A percentile compares a stretch with the other conserved stretches of the same genome.
These are phyloP conservation scores for Anoncus sp. DNA, from an alignment of 2,888 invertebrate species.

Conservation along the genomic window DNA sequence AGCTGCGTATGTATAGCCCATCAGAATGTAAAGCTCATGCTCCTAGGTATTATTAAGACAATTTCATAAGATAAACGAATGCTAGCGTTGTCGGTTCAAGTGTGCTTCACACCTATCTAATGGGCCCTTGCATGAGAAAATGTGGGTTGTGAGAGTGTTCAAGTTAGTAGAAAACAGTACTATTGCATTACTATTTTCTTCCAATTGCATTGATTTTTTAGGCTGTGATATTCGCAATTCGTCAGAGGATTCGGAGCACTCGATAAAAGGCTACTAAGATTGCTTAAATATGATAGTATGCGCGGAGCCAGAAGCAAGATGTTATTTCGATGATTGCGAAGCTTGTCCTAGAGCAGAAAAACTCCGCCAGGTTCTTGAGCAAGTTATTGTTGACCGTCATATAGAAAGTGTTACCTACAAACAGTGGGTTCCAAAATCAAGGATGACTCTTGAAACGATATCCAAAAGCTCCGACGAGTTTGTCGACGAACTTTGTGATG, in stretches of 20 bases:
- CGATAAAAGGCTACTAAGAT: constrained; percentile 44
- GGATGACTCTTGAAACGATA: constrained; percentile 32
- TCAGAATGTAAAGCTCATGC: too few species aligned
- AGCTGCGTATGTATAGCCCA: too few species aligned
- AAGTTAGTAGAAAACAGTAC: too few species aligned
- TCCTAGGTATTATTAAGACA: too few species aligned
- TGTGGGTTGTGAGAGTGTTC: too few species aligned
- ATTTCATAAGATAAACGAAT: too few species aligned
- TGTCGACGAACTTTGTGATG: constrained; percentile 47
- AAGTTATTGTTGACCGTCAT: constrained; percentile 31
- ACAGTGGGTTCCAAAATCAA: constrained; percentile 46
- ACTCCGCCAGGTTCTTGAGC: constrained; percentile 24
- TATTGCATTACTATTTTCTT: too few species aligned
- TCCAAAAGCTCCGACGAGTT: constrained; percentile 35
- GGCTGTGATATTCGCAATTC: constrained; percentile 22
- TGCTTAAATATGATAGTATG: constrained; percentile 47
- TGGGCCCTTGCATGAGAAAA: too few species aligned
- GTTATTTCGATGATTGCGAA: constrained; percentile 46
- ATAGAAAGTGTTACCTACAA: constrained; percentile 52
- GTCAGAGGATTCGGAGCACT: constrained; percentile 27
- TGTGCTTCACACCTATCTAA: too few species aligned
- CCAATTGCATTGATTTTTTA: constrained; percentile 18
- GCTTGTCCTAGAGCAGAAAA: constrained; percentile 42
- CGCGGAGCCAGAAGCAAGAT: constrained; percentile 25
- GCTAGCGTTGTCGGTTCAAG: too few species aligned